Base-by-base conservation (phyloP, 2,888 invertebrate species). In the Encarsia formosa region DNA sequence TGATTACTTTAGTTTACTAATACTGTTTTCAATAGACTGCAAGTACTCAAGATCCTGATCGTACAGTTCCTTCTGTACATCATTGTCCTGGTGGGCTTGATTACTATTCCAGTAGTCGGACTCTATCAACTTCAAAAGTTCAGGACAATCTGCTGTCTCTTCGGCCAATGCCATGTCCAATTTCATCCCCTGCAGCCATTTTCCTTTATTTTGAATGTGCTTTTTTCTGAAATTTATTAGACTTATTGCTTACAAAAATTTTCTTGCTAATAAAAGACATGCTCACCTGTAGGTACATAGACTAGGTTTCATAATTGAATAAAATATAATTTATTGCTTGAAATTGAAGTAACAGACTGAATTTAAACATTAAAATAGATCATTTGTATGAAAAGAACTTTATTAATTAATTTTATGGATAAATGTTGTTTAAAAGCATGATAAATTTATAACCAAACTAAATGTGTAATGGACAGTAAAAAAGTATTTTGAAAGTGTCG, bases 191-290 rank as follows among this genome's bases (percentile, higher is more conserved):
- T 63, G 52, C 1, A 70, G 48, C 68, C 69, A 69, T 46, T 62
- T 58, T 1, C 59, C 63, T 18, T 60, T 61, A 16, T 63, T 55
- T 57, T 66, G 50, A 23, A 73, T 57, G 46, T 60, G 59, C 32
- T 65, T 61, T 35, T 57, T 64, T 41, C 72, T 73, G 40, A 38
- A 59, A 60, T n/a, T n/a, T n/a, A n/a, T n/a, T n/a, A n/a, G n/a
- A n/a, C n/a, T n/a, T n/a, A n/a, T n/a, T n/a, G n/a, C n/a, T n/a
- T n/a, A n/a, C n/a, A n/a, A n/a, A n/a, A n/a, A n/a, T n/a, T n/a
- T n/a, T n/a, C n/a, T n/a, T n/a, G n/a, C n/a, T n/a, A n/a, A n/a
- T n/a, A n/a, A n/a, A n/a, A n/a, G n/a, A n/a, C n/a, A n/a, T n/a
- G n/a, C n/a, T n/a, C n/a, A n/a, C n/a, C n/a, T n/a, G n/a, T n/a